Evolutionary conservation across 2,113 vertebrate species (phyloP), one percentile per base, ranked within the genome.

Genomic region (Tricholaema leucomelas): DNA sequence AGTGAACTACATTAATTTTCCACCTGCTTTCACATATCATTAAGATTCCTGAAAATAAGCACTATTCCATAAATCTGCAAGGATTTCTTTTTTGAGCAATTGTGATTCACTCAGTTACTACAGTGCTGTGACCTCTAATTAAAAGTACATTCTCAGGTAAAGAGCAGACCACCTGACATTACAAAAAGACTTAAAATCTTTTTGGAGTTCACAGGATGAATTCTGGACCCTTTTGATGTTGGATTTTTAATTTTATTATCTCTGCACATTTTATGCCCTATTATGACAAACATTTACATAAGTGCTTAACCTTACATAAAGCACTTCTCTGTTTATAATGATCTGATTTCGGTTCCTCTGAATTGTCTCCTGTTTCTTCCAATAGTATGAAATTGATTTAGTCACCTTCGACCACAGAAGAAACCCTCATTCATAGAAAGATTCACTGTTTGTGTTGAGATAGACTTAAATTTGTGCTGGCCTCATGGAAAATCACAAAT

Each of bases 11-110:
- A 75, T 40, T 90, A 60, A 81, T 94, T 91, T 91, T 84, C 58
- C 42, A 94, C 71, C 77, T 88, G 61, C 42, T 94, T 92, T 79
- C 40, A 88, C 55, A 87, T 9, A 60, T 38, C 58, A 90, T 81
- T 65, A 84, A 81, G 28, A 10, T 69, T 90, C 76, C 73, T 91
- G 66, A 91, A 95, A 90, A 88, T 75, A 92, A 88, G 73, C 7
- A 73, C 69, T 91, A 75, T 54, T 88, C 54, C 46, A 38, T 36
- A 86, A 88, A 90, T 75, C 28, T 84, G 50, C 14, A 94, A 86
- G 64, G 35, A 63, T 79, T 90, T 86, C 48, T 93, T 78, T 93
- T 93, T 69, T 0, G 0, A 85, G 64, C 59, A 81, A 35, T 69
- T 81, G 21, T 58, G 31, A 81, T 72, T 90, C 58, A 88, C 5